These are phyloP conservation scores for Phocoena phocoena DNA, from an alignment of 2,113 vertebrate species.

Conservation along the genomic window DNA sequence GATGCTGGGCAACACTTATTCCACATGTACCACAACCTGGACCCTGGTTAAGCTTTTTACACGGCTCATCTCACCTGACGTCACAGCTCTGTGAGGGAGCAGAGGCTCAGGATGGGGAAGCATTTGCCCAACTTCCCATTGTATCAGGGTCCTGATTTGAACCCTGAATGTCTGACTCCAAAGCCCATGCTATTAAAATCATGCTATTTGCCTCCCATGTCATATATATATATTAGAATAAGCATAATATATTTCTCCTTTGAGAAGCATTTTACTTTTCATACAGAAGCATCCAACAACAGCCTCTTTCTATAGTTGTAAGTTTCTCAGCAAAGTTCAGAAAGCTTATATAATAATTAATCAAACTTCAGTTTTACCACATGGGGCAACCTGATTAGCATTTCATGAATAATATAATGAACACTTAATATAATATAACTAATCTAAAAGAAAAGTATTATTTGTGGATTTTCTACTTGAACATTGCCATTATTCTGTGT, in stretches of 20 bases:
- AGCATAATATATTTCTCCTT: background rate
- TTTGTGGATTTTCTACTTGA: background rate
- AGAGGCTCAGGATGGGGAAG: background rate
- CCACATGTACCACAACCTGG: background rate
- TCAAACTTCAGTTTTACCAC: background rate
- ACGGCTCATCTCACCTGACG: background rate
- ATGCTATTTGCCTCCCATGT: background rate
- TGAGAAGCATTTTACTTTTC: background rate
- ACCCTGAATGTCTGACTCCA: background rate
- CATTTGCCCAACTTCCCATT: background rate
- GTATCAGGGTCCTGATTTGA: background rate
- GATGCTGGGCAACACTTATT: background rate
- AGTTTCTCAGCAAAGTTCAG: background rate
- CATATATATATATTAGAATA: background rate
- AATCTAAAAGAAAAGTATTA: background rate
- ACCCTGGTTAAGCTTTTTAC: background rate
- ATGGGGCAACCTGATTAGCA: background rate
- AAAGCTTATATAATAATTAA: background rate
- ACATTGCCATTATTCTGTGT: background rate
- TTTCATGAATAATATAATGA: constrained; percentile 33
- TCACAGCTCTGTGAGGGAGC: background rate
- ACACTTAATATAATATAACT: background rate
- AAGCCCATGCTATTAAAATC: background rate
- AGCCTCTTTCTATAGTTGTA: background rate
- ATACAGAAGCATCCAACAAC: background rate